Conservation (phyloP, 2,888 invertebrate species). For the Orgyia antiqua region DNA sequence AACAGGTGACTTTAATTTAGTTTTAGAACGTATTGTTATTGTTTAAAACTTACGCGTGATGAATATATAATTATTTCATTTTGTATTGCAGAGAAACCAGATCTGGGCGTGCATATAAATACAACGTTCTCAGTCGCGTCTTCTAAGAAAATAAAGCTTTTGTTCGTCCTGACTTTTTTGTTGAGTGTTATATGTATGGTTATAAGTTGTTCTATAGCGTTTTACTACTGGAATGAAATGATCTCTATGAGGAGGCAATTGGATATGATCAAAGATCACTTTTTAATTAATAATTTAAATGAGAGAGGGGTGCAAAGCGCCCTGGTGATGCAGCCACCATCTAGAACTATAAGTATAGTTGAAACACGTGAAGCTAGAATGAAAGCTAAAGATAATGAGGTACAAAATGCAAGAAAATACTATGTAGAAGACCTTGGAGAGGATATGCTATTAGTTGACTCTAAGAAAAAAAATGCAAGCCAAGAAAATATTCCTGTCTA, state of each 20-base stretch:
- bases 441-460: constrained; percentile 60
- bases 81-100: constrained; percentile 57
- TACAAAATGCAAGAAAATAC: constrained; percentile 41
- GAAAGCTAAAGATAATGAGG: constrained; percentile 30
- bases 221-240: constrained; percentile 68
- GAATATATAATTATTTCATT: constrained; percentile 18
- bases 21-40: neutral
- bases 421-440: constrained; percentile 63
- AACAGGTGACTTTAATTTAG: constrained; percentile 52
- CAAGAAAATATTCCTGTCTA: constrained; percentile 36
- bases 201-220: constrained; percentile 57
- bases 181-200: constrained; percentile 60
- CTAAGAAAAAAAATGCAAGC: constrained; percentile 51
- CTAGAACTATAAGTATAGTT: constrained; percentile 22
- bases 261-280: constrained; percentile 55
- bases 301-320: constrained; percentile 47
- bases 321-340: constrained; percentile 38
- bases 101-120: constrained; percentile 69
- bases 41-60: neutral
- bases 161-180: constrained; percentile 65
- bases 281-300: constrained; percentile 43
- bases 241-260: constrained; percentile 57
- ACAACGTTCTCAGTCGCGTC: constrained; percentile 70
- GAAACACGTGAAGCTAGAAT: constrained; percentile 45
- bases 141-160: constrained; percentile 70